Conservation (phyloP, 2,797 vertebrate genomes). For the Varecia variegata region DNA sequence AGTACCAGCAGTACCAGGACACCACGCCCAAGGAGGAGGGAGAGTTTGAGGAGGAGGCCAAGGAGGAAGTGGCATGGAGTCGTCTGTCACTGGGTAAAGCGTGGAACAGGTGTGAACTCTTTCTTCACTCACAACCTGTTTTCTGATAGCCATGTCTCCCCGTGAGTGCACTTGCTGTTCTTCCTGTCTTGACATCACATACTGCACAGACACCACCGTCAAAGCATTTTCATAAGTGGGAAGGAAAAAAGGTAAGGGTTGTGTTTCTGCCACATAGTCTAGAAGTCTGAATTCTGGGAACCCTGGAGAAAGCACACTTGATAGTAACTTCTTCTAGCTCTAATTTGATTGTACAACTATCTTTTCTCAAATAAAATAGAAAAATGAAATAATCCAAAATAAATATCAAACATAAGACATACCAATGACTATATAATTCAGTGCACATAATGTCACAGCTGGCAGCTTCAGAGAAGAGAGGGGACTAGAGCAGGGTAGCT, state of each 20-base stretch:
- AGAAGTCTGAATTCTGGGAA: background rate
- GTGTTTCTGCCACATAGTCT: background rate
- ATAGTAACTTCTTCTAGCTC: background rate
- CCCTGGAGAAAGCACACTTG: background rate
- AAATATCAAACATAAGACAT: background rate
- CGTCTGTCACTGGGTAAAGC: constrained; percentile 65
- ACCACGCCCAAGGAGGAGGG: constrained; percentile 88
- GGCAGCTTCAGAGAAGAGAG: background rate
- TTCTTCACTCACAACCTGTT: constrained; percentile 72
- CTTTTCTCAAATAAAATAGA: background rate
- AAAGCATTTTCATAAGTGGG: too few relatives aligned
- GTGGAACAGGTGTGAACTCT: constrained; percentile 81
- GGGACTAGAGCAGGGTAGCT: background rate
- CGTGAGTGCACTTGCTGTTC: constrained; percentile 67
- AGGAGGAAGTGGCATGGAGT: constrained; percentile 85
- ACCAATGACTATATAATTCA: background rate
- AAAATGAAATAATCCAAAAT: constrained; percentile 28
- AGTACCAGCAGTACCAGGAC: constrained; percentile 89
- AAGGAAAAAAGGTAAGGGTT: too few relatives aligned
- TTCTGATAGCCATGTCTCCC: constrained; percentile 23
- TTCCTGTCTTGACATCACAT: too few relatives aligned
- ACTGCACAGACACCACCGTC: too few relatives aligned
- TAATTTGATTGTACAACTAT: background rate
- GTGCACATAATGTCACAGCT: background rate
- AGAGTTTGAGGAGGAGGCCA: constrained; percentile 87